These are phyloP conservation scores for Hydrotaea cyrtoneurina DNA, from an alignment of 2,888 invertebrate species.

Conservation along the genomic window DNA sequence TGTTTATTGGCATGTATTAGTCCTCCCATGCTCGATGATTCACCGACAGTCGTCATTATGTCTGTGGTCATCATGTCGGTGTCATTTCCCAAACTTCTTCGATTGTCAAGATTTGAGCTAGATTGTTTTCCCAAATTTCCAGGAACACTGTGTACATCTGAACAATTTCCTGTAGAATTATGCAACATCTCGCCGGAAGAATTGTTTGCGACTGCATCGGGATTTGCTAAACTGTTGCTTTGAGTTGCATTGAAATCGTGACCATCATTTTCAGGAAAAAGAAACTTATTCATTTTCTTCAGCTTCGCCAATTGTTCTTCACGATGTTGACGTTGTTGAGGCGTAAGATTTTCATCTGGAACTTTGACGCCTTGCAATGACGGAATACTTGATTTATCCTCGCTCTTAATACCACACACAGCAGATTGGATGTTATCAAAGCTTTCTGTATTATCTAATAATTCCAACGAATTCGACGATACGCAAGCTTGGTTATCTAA, in stretches of 20 bases:
- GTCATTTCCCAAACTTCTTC: slow-evolving; percentile 75
- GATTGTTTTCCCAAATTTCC: slow-evolving; percentile 40
- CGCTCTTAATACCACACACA: slow-evolving; percentile 33
- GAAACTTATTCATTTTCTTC: slow-evolving; percentile 93
- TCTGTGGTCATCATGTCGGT: slow-evolving; percentile 68
- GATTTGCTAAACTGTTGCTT: slow-evolving; percentile 51
- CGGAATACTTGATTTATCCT: slow-evolving; percentile 79
- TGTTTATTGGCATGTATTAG: slow-evolving; percentile 67
- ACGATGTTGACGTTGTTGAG: slow-evolving; percentile 95
- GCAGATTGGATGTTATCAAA: slow-evolving; percentile 62
- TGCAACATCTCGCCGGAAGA: slow-evolving; percentile 51
- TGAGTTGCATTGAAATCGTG: slow-evolving; percentile 52
- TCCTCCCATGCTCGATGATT: not conserved
- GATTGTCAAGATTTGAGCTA: slow-evolving; percentile 56
- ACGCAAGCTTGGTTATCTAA: slow-evolving; percentile 69
- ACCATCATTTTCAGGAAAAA: slow-evolving; percentile 89
- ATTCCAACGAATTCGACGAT: slow-evolving; percentile 64
- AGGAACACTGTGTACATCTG: slow-evolving; percentile 64
- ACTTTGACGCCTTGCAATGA: slow-evolving; percentile 91
- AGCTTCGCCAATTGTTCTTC: slow-evolving; percentile 96
- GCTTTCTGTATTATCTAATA: slow-evolving; percentile 51
- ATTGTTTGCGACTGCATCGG: slow-evolving; percentile 31
- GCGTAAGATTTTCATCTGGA: slow-evolving; percentile 97
- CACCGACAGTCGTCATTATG: slow-evolving; percentile 66
- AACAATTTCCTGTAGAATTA: slow-evolving; percentile 68